These are phyloP conservation scores for Anolis carolinensis DNA, from an alignment of 2,113 vertebrate species.

Conservation along the genomic window DNA sequence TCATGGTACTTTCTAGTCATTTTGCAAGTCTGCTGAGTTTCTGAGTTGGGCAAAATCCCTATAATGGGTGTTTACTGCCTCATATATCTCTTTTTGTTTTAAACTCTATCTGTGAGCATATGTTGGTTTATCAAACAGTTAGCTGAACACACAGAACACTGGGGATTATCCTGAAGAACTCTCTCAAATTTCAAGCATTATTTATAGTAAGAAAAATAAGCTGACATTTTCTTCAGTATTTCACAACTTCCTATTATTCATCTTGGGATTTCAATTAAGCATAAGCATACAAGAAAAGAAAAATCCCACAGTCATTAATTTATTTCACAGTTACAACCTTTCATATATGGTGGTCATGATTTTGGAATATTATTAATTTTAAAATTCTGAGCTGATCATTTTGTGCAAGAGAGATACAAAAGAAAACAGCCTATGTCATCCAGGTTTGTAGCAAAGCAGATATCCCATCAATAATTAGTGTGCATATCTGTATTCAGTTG, in stretches of 20 bases:
- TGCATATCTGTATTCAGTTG: neutral
- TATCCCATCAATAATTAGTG: neutral
- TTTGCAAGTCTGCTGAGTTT: neutral
- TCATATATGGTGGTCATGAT: neutral
- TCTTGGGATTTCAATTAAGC: neutral
- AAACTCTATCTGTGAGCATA: neutral
- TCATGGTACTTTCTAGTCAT: neutral
- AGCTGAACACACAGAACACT: neutral
- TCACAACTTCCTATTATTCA: neutral
- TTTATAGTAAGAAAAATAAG: constrained; percentile 22
- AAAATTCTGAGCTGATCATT: neutral
- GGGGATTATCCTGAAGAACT: neutral
- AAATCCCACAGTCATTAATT: neutral
- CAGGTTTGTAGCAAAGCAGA: neutral
- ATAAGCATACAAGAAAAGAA: neutral
- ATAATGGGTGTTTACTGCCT: neutral
- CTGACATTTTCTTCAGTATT: neutral
- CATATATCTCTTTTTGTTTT: neutral
- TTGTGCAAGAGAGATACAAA: neutral
- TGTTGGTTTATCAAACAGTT: constrained; percentile 6
- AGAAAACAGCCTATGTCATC: neutral
- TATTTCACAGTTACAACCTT: neutral
- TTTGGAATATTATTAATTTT: neutral
- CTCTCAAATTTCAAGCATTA: neutral
- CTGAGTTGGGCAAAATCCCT: constrained; percentile 7